Percentiles rank a stretch among this genome's conserved stretches.
Evolutionary conservation across 2,888 invertebrate species (phyloP).

Genomic region (Pocota personata): DNA sequence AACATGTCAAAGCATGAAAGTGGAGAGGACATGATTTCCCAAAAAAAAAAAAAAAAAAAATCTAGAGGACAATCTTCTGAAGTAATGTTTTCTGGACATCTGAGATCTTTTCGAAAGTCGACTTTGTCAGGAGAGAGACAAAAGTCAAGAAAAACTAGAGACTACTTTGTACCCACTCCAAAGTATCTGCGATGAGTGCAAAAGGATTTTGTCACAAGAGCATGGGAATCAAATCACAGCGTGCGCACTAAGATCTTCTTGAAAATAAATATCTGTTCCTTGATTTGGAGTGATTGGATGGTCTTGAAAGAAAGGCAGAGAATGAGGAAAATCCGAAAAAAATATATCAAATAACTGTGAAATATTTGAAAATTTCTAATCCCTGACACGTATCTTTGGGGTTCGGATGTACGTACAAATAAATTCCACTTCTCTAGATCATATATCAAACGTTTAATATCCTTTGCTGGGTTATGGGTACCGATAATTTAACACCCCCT

Average conservation of each 20-base stretch:
- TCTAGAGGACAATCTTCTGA: neutral
- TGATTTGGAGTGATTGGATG: slow-evolving; percentile 5
- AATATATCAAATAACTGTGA: slow-evolving; percentile 47
- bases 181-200: slow-evolving; percentile 11
- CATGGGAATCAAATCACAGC: slow-evolving; percentile 37
- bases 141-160: slow-evolving; percentile 38
- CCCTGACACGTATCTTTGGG: slow-evolving; percentile 43
- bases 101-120: slow-evolving; percentile 37
- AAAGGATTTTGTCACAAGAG: slow-evolving; percentile 56
- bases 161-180: neutral
- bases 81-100: slow-evolving; percentile 42
- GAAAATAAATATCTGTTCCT: slow-evolving; percentile 42
- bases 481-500: slow-evolving; percentile 55
- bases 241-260: no score
- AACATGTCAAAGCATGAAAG: slow-evolving; percentile 28
- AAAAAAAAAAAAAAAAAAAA: neutral
- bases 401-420: neutral
- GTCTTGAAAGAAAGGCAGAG: neutral
- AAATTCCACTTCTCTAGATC: slow-evolving; percentile 45
- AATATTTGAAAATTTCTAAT: slow-evolving; percentile 53
- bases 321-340: neutral
- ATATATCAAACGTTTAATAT: slow-evolving; percentile 71
- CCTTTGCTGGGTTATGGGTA: slow-evolving; percentile 26
- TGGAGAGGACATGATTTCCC: slow-evolving; percentile 1
- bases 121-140: slow-evolving; percentile 32